Base-by-base conservation (phyloP, 2,113 vertebrate genomes). In the Epinephelus lanceolatus region DNA sequence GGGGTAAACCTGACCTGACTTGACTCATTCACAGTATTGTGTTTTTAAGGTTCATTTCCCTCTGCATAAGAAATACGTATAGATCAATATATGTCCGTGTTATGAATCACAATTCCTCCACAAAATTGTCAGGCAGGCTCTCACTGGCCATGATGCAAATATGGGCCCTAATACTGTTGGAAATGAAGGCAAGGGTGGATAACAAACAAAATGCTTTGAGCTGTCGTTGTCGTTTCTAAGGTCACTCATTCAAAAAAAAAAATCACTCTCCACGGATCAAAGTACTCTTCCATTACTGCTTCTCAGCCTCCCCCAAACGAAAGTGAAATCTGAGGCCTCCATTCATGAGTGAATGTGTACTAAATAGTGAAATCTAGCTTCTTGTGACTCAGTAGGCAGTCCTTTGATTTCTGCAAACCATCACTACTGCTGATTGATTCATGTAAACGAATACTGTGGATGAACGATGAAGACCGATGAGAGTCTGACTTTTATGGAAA, bases 331-430 rank as follows among this genome's bases (percentile, higher is more conserved):
- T 5, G 11, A 63, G 19, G 56, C 49, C 51, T 51, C n/a, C 23
- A 27, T 21, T 67, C 23, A 47, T 5, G 21, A 56, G 52, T 15
- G 14, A 40, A 53, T 21, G 21, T 66, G 62, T 72, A 49, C 33
- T 72, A 86, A 67, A 49, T 4, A 30, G 4, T 45, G 75, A 78
- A 80, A 72, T 70, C 10, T 25, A 71, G 21, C 71, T 56, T 66
- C 27, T 73, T 60, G 49, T 25, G 68, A 53, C 40, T 87, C 56
- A 81, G 21, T 27, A 47, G 27, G 18, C 12, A 68, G 19, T 30
- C 33, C 37, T 85, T 85, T 71, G 62, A 84, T 83, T 83, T 83
- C 30, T 55, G 25, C 25, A 19, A 40, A 30, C 69, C 61, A 40
- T 45, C 18, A 21, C 42, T 8, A 1, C 45, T 69, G 67, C 1